phyloP scores from a whole-genome alignment of 1,140 invertebrate species.

The Rhopalosiphum maidis region DNA sequence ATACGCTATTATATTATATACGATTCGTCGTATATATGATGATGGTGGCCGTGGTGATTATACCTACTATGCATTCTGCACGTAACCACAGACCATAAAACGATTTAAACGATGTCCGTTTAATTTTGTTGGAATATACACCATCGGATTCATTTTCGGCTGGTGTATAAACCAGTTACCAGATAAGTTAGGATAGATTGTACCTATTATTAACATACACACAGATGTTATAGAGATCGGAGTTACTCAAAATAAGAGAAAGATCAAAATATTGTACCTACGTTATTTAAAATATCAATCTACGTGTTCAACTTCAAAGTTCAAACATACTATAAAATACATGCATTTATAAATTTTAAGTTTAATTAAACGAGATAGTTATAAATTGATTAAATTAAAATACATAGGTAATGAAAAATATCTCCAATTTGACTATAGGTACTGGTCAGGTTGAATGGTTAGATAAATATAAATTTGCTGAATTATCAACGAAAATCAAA shows the following conservation, averaged over 20 bases:
- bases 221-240: neutral
- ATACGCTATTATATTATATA: neutral
- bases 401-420: neutral
- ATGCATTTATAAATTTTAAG: no score
- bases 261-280: neutral
- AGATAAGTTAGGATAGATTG: neutral
- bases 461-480: neutral
- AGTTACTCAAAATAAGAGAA: neutral
- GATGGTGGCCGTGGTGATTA: neutral
- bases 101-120: slow-evolving; percentile 9
- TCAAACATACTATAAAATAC: neutral
- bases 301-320: neutral
- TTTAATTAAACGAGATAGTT: no score
- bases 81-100: neutral
- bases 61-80: neutral
- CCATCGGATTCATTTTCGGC: neutral
- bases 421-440: no score
- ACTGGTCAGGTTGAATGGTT: neutral
- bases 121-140: neutral
- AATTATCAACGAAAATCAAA: neutral
- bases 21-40: neutral
- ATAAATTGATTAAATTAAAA: neutral
- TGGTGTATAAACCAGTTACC: neutral
- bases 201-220: neutral
- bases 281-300: neutral